Evolutionary conservation across 2,888 invertebrate species (phyloP).

Genomic region (Yponomeuta malinellus): DNA sequence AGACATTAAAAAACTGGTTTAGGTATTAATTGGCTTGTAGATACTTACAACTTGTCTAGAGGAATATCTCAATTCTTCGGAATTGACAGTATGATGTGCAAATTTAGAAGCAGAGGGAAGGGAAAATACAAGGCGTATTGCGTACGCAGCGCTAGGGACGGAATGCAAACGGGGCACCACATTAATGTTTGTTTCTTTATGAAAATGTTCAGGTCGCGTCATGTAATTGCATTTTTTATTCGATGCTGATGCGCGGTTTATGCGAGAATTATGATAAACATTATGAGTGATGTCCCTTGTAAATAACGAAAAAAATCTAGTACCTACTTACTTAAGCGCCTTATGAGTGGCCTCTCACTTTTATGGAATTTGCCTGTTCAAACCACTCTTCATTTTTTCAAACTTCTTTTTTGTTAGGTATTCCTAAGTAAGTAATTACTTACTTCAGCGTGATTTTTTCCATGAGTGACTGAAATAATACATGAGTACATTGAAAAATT

Average conservation of each 20-base stretch:
- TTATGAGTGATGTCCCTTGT: conserved; percentile 1
- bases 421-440: no score
- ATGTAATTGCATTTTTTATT: conserved; percentile 1
- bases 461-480: no score
- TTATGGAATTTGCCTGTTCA: neutral
- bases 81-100: neutral
- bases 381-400: neutral
- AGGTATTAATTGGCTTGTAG: no score
- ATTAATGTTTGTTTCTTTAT: conserved; percentile 14
- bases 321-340: neutral
- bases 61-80: no score
- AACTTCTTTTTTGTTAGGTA: neutral
- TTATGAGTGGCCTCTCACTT: neutral
- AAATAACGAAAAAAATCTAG: neutral
- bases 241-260: conserved; percentile 2
- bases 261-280: conserved; percentile 3
- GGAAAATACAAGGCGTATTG: neutral
- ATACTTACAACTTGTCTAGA: no score
- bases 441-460: no score
- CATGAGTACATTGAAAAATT: no score
- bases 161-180: neutral
- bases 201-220: conserved; percentile 6
- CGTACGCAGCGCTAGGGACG: neutral
- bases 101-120: neutral
- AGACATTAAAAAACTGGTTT: no score